Percentiles rank a stretch among this genome's conserved stretches.
Evolutionary conservation across 2,113 vertebrate species (phyloP).

Genomic region (Emydura subglobosa): DNA sequence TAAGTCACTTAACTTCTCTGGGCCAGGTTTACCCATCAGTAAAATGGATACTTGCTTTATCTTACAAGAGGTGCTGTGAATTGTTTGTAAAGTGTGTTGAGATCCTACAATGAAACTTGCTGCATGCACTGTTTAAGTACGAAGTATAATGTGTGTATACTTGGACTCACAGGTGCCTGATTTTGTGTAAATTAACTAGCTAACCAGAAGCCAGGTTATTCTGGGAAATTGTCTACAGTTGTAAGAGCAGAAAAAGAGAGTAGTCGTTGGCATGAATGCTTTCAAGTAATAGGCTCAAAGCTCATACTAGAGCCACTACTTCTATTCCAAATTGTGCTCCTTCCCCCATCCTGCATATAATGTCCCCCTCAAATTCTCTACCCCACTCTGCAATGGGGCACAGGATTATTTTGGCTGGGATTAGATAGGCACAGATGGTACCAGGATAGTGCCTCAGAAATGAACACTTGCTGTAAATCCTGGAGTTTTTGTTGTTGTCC

Average conservation of each 20-base stretch:
- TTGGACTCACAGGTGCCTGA: not conserved
- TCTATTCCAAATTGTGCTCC: not conserved
- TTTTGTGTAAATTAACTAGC: not conserved
- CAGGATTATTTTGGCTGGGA: conserved; percentile 39
- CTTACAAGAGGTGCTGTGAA: not conserved
- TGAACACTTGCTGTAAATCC: conserved; percentile 48
- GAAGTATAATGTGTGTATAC: not conserved
- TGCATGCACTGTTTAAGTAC: not conserved
- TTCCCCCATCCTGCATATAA: not conserved
- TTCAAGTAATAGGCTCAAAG: not conserved
- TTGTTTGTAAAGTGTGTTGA: not conserved
- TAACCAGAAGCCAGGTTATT: not conserved
- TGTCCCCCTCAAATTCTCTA: not conserved
- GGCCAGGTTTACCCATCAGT: not conserved
- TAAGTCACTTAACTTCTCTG: not conserved
- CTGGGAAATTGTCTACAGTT: not conserved
- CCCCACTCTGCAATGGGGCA: not conserved
- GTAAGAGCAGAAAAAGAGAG: not conserved
- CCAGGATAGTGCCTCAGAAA: conserved; percentile 23
- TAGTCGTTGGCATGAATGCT: not conserved
- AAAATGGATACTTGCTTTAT: not conserved
- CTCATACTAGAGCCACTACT: not conserved
- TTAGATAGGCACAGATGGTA: conserved; percentile 45
- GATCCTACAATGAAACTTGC: not conserved
- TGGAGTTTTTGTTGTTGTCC: not conserved